Percentiles rank a stretch among this genome's conserved stretches.
phyloP scores from a whole-genome alignment of 2,797 vertebrate genomes.

The Ibycter americanus region DNA sequence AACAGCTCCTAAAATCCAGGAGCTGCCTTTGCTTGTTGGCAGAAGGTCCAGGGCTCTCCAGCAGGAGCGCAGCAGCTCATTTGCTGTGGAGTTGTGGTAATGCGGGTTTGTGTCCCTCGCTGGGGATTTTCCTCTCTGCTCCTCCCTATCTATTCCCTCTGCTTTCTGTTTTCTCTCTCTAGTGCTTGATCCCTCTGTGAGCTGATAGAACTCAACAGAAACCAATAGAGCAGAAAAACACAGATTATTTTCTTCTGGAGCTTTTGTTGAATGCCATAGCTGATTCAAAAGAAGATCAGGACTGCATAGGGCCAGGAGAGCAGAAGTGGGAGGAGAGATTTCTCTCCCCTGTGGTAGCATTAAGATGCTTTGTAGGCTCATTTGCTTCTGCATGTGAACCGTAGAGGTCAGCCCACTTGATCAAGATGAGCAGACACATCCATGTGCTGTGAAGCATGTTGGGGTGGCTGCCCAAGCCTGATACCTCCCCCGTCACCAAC shows the following conservation, averaged over 20 bases:
- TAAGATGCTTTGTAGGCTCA: not conserved
- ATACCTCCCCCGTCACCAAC: not conserved
- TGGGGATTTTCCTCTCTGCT: not conserved
- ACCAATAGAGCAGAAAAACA: not conserved
- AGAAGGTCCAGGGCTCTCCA: accelerated
- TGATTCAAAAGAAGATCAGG: not conserved
- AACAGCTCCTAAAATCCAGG: not conserved
- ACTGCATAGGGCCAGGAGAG: not conserved
- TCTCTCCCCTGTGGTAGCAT: not conserved
- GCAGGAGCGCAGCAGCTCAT: not conserved
- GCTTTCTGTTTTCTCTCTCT: not conserved
- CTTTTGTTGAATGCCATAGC: not conserved
- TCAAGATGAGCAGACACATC: not conserved
- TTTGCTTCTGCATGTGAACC: not conserved
- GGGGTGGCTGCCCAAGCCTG: not conserved
- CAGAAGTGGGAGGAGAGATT: not conserved
- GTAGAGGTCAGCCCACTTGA: not conserved
- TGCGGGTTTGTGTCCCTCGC: accelerated
- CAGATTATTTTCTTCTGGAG: not conserved
- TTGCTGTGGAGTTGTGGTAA: too few species aligned
- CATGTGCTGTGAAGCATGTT: not conserved
- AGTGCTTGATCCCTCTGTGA: not conserved
- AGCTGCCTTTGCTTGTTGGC: not conserved
- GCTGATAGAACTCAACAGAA: not conserved
- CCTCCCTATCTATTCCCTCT: not conserved